These are phyloP conservation scores for Phyllopteryx taeniolatus DNA, from an alignment of 2,113 vertebrate genomes.

Conservation along the genomic window DNA sequence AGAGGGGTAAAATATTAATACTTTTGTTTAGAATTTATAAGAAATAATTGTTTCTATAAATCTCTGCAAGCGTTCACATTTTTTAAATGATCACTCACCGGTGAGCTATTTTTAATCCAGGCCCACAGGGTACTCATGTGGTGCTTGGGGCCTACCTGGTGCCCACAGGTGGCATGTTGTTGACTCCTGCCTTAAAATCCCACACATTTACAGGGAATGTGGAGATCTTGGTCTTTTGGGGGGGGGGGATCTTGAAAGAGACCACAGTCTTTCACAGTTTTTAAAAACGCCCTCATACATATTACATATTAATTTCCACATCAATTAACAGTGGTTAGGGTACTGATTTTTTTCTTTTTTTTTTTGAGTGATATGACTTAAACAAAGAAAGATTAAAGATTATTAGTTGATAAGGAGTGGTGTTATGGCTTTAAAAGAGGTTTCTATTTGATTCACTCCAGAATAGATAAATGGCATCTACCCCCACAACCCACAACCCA, in stretches of 20 bases:
- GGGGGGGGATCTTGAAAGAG: too few relatives aligned
- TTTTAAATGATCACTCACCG: too few relatives aligned
- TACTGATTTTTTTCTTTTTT: neutral
- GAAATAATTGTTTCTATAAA: too few relatives aligned
- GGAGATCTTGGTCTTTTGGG: too few relatives aligned
- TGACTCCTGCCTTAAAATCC: neutral
- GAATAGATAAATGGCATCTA: neutral
- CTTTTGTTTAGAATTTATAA: too few relatives aligned
- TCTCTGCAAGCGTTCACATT: too few relatives aligned
- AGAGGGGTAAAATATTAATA: neutral
- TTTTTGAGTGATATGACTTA: too few relatives aligned
- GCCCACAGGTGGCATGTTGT: neutral
- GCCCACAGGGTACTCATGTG: too few relatives aligned
- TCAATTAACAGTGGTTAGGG: neutral
- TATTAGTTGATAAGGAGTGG: neutral
- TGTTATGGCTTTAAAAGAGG: neutral
- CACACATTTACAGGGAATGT: neutral
- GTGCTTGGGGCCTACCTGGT: too few relatives aligned
- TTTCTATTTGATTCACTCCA: neutral
- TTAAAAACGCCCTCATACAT: neutral
- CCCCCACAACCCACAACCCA: neutral
- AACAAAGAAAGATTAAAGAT: neutral
- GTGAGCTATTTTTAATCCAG: too few relatives aligned
- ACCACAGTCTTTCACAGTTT: too few relatives aligned
- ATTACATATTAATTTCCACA: neutral